A percentile compares a stretch with the other conserved stretches of the same genome.
phyloP scores from a whole-genome alignment of 2,888 invertebrate genomes.

The Volucella zonaria region DNA sequence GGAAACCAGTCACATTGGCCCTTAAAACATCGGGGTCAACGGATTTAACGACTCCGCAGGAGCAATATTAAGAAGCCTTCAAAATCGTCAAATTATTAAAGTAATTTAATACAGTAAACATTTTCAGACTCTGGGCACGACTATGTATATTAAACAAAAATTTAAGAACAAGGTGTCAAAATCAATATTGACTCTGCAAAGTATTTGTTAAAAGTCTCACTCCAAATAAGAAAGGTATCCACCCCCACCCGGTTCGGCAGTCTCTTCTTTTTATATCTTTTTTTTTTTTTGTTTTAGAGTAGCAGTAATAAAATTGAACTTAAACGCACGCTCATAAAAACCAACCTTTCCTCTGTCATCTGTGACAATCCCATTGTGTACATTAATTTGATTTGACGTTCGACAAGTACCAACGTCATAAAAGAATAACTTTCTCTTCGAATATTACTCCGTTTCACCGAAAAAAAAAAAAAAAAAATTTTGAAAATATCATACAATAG shows the following conservation, averaged over 20 bases:
- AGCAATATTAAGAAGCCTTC: no score
- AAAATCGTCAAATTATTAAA: no score
- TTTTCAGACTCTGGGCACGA: no score
- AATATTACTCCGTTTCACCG: slow-evolving; percentile 17
- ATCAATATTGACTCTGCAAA: background rate
- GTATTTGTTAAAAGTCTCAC: slow-evolving; percentile 3
- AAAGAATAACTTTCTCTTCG: slow-evolving; percentile 57
- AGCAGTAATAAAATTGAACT: slow-evolving; percentile 23
- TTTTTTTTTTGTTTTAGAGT: background rate
- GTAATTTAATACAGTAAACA: no score
- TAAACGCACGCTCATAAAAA: slow-evolving; percentile 16
- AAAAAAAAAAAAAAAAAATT: slow-evolving; percentile 18
- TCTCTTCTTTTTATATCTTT: background rate
- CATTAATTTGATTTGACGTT: slow-evolving; percentile 66
- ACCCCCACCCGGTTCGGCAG: background rate
- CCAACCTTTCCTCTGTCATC: slow-evolving; percentile 24
- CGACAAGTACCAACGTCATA: slow-evolving; percentile 49
- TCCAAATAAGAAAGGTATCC: background rate
- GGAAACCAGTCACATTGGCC: no score
- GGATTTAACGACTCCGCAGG: no score
- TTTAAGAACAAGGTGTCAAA: background rate
- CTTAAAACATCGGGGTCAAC: no score
- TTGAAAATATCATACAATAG: slow-evolving; percentile 34
- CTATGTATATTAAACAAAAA: no score
- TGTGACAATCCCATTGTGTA: slow-evolving; percentile 54